Percentiles rank a stretch among this genome's conserved stretches.
These are phyloP conservation scores for Antechinus stuartii DNA, from an alignment of 2,113 vertebrate species.

Conservation along the genomic window DNA sequence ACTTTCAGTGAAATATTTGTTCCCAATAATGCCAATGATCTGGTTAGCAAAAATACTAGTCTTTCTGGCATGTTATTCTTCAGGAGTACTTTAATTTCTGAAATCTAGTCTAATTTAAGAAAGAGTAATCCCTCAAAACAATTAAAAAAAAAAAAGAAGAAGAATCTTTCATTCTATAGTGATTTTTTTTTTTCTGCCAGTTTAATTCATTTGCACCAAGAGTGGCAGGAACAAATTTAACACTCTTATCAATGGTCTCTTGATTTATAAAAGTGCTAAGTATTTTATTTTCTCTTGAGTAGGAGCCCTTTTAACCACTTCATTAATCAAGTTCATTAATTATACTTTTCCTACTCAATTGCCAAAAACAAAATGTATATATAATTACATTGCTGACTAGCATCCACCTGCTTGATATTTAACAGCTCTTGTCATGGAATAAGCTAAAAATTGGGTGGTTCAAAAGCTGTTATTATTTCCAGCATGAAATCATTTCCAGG, in stretches of 20 bases:
- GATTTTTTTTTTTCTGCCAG: not conserved
- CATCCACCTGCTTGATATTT: constrained; percentile 25
- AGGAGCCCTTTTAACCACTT: not conserved
- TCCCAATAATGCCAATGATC: not conserved
- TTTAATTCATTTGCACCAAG: not conserved
- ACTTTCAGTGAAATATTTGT: not conserved
- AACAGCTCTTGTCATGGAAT: not conserved
- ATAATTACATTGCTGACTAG: constrained; percentile 16
- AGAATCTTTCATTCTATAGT: not conserved
- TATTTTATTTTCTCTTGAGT: constrained; percentile 23
- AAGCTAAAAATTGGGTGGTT: constrained; percentile 15
- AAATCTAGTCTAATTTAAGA: not conserved
- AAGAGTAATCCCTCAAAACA: not conserved
- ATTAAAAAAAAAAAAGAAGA: not conserved
- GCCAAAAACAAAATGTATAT: not conserved
- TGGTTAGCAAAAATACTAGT: not conserved
- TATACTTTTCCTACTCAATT: constrained; percentile 4
- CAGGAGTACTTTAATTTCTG: not conserved
- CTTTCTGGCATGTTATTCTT: constrained; percentile 18
- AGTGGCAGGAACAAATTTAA: not conserved
- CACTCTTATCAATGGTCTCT: not conserved
- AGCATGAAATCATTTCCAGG: not conserved
- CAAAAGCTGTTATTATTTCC: constrained; percentile 47
- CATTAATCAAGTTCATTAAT: constrained; percentile 27
- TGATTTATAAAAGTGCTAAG: not conserved